Evolutionary conservation across 2,797 vertebrate genomes (phyloP), one percentile per base, ranked within the genome.

Genomic region (Chelonia mydas): DNA sequence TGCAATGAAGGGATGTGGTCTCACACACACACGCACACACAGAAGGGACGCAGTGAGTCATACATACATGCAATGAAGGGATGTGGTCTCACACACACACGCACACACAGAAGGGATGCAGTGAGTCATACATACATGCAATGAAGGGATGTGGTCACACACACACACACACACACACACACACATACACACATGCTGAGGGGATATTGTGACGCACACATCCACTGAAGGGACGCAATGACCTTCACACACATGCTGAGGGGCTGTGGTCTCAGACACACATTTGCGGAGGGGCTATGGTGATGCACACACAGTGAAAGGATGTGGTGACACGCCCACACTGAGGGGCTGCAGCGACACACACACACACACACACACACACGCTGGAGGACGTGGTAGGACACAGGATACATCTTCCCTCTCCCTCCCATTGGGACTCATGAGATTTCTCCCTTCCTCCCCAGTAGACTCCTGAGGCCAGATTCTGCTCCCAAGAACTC

Each of bases 241-340:
- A 57, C 7, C 3, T 1, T 61, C 88, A 25, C 3, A 77, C 81
- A 81, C 28, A 1, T 0, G 2, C 25, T 85, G 7, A 25, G 68
- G 81, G 50, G 23, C 1, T 28, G n/a, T 47, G 45, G 55, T 74
- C 15, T 57, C 55, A 27, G 53, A 53, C 53, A 53, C 5, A 65
- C 21, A n/a, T 11, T 4, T 7, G 23, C 15, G 45, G 80, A 45
- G 51, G 82, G 45, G 28, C 23, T 76, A 78, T n/a, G 59, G 7
- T 0, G 65, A 57, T 33, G 5, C 12, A 12, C 31, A 9, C 3
- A 2, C 0, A 47, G 3, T 55, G 23, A 12, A 57, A 27, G 55
- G 45, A 61, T 1, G 0, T 68, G 47, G 28, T 2, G 6, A 12
- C 23, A 49, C 11, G 6, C n/a, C 51, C 3, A 6, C 49, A 5